Percentiles rank a stretch among this genome's conserved stretches.
Evolutionary conservation across 2,113 vertebrate species (phyloP).

Genomic region (Arizona elegans): DNA sequence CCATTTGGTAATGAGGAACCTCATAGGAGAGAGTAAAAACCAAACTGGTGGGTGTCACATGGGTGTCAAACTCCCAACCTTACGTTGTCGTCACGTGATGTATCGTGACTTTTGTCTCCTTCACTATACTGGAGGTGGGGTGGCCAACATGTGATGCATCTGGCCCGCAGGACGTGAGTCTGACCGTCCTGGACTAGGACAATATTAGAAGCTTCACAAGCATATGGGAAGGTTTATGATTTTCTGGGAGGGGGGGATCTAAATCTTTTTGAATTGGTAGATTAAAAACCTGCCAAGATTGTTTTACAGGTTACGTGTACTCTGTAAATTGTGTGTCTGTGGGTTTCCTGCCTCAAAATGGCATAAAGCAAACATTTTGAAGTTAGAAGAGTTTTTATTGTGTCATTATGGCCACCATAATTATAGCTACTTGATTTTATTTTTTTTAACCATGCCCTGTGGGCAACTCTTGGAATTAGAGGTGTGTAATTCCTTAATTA

Average conservation of each 20-base stretch:
- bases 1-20: background rate
- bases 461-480: background rate
- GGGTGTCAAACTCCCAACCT: too few species aligned
- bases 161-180: too few species aligned
- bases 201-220: background rate
- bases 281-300: background rate
- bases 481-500: slow-evolving; percentile 24
- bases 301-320: background rate
- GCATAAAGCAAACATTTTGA: background rate
- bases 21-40: background rate
- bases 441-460: background rate
- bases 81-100: too few species aligned
- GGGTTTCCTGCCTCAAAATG: background rate
- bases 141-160: too few species aligned
- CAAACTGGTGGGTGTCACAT: background rate
- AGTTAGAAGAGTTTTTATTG: background rate
- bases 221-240: background rate
- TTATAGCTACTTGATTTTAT: background rate
- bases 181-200: background rate
- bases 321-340: background rate
- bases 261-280: background rate
- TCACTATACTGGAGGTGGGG: too few species aligned
- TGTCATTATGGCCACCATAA: background rate
- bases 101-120: too few species aligned
- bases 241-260: background rate